Percentiles rank a stretch among this genome's conserved stretches.
Evolutionary conservation across 1,140 invertebrate genomes (phyloP).

Genomic region (Danaus plexippus): DNA sequence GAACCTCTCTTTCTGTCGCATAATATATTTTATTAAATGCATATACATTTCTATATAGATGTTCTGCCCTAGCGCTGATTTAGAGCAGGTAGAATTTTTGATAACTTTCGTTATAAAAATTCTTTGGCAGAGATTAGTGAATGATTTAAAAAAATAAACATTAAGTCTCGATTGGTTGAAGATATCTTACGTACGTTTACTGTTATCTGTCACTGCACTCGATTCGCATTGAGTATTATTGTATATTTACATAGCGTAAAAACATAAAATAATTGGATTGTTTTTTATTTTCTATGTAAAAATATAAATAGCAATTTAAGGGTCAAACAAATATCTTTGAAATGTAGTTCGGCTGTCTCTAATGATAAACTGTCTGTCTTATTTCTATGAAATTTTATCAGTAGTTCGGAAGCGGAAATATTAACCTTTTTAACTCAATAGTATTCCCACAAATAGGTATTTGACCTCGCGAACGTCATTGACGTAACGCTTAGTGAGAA

Average conservation of each 20-base stretch:
- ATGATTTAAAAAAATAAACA: slow-evolving; percentile 20
- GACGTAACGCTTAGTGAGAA: too few relatives aligned
- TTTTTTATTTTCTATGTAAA: too few relatives aligned
- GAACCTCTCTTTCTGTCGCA: slow-evolving; percentile 35
- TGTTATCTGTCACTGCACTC: slow-evolving; percentile 60
- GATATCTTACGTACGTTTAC: slow-evolving; percentile 22
- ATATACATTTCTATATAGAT: slow-evolving; percentile 4
- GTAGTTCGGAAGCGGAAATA: too few relatives aligned
- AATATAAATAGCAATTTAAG: too few relatives aligned
- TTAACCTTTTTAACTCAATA: too few relatives aligned
- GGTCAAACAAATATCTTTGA: too few relatives aligned
- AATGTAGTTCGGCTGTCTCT: too few relatives aligned
- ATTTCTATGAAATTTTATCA: too few relatives aligned
- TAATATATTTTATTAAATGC: slow-evolving; percentile 12
- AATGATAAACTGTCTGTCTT: neutral
- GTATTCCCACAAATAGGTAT: too few relatives aligned
- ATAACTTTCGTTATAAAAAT: slow-evolving; percentile 15
- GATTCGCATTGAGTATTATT: slow-evolving; percentile 24
- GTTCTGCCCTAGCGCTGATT: neutral
- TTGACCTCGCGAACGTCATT: too few relatives aligned
- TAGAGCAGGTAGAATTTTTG: slow-evolving; percentile 9
- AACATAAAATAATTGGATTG: too few relatives aligned
- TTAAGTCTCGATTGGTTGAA: slow-evolving; percentile 24
- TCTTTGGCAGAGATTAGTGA: slow-evolving; percentile 21
- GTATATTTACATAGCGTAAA: slow-evolving; percentile 10